phyloP scores from a whole-genome alignment of 2,113 vertebrate genomes.

The Chlamydotis undulata region DNA sequence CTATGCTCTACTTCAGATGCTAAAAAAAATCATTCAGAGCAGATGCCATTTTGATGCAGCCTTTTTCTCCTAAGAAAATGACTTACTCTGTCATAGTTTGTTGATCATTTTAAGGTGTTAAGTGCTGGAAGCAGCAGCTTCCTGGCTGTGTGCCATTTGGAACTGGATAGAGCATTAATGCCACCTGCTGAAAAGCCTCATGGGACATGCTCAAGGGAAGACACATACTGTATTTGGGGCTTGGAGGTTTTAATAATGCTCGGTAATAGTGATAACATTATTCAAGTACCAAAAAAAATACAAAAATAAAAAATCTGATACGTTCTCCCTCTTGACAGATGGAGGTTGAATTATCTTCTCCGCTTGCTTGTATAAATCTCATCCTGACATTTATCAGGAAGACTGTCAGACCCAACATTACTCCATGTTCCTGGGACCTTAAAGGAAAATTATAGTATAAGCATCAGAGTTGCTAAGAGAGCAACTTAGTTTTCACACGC shows the following conservation, averaged over 20 bases:
- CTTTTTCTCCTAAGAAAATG: slow-evolving; percentile 43
- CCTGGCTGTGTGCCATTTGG: background rate
- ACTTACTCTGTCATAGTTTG: slow-evolving; percentile 17
- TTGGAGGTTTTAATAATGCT: background rate
- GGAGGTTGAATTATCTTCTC: background rate
- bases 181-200: slow-evolving; percentile 61
- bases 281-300: background rate
- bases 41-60: slow-evolving; percentile 16
- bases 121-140: background rate
- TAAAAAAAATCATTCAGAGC: slow-evolving; percentile 8
- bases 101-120: slow-evolving; percentile 48
- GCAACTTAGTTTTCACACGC: background rate
- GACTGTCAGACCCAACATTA: background rate
- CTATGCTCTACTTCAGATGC: slow-evolving; percentile 40
- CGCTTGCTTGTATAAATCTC: background rate
- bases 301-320: background rate
- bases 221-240: background rate
- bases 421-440: slow-evolving; percentile 6
- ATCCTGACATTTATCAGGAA: slow-evolving; percentile 8
- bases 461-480: background rate
- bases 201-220: background rate
- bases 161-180: slow-evolving; percentile 27
- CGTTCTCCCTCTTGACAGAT: background rate
- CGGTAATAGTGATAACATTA: background rate
- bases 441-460: background rate